Base-by-base conservation (phyloP, 2,797 vertebrate genomes). In the Orestias chungarensis region DNA sequence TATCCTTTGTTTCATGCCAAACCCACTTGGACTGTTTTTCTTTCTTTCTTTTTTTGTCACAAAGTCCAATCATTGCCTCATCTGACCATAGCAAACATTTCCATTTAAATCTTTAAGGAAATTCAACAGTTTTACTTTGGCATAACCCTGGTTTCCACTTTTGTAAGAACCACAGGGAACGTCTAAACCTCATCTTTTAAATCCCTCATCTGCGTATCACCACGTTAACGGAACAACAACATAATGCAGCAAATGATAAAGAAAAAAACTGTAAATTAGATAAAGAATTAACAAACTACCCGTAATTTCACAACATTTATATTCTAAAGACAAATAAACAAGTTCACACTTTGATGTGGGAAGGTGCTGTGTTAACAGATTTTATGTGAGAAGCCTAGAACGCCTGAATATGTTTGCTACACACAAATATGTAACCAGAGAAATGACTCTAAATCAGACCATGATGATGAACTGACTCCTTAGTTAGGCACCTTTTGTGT, bases 281-380 rank as follows among this genome's bases (percentile, higher is more conserved):
- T 66, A 23, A 42, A 54, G n/a, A 10, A 9, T 6, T 18, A 62
- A 42, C 12, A 40, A 64, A 67, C 25, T 7, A 38, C 20, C 31
- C 46, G 35, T 38, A 23, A 31, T 68, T 68, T 54, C 15, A 29
- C 35, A 10, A 27, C 35, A 42, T 35, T 35, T 69, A 59, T 23
- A 68, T n/a, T 31, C 9, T n/a, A 33, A 31, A 46, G 20, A 43
- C 66, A 42, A 70, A 14, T 57, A 44, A 57, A 59, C 42, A 15
- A 33, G 29, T 46, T 59, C 68, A 61, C 54, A 70, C 42, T 44
- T n/a, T 27, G 40, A 43, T 70, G 52, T 59, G 29, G 54, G 52
- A 69, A 70, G 40, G 52, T 59, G 52, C 52, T 33, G 18, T 23
- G 8, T 44, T 40, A 42, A 59, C 52, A n/a, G 40, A 31, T 55